These are phyloP conservation scores for Stichodactyla helianthus DNA, from an alignment of 64 coral and sea anemone genomes.

Conservation along the genomic window DNA sequence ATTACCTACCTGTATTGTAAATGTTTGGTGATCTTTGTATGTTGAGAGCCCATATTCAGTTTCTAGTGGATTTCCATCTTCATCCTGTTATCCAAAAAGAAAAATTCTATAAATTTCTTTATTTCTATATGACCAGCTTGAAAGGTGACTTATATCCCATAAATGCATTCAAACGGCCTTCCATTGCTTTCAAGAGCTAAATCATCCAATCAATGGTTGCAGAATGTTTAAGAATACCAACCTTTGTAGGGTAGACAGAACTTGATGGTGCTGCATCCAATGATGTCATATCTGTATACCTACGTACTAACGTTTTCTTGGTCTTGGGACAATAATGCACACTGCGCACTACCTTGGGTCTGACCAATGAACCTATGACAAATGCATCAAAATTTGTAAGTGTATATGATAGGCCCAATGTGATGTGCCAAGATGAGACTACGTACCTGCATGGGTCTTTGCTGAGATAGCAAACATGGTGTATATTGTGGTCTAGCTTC, in stretches of 20 bases:
- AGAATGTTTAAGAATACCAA: conserved; percentile 6
- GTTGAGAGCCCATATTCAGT: conserved; percentile 95
- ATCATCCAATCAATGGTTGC: too few relatives aligned
- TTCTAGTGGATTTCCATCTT: conserved; percentile 94
- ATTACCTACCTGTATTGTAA: conserved; percentile 83
- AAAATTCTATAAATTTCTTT: too few relatives aligned
- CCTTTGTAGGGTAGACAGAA: conserved; percentile 96
- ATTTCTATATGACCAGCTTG: too few relatives aligned
- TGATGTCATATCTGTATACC: conserved; percentile 94
- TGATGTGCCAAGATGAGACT: too few relatives aligned
- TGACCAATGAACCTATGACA: conserved; percentile 70
- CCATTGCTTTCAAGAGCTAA: too few relatives aligned
- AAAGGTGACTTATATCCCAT: too few relatives aligned
- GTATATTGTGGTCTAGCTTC: too few relatives aligned
- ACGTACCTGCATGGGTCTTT: too few relatives aligned
- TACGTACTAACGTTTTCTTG: conserved; percentile 82
- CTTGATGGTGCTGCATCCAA: conserved; percentile 87
- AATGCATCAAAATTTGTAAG: background rate
- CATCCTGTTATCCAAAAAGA: conserved; percentile 58
- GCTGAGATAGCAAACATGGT: too few relatives aligned
- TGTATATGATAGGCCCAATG: too few relatives aligned
- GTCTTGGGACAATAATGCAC: conserved; percentile 98
- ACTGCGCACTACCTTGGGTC: conserved; percentile 95
- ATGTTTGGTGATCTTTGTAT: conserved; percentile 97
- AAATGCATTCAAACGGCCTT: too few relatives aligned